Evolutionary conservation across 2,888 invertebrate species (phyloP), one percentile per base, ranked within the genome.

Genomic region (Phyllotreta striolata): DNA sequence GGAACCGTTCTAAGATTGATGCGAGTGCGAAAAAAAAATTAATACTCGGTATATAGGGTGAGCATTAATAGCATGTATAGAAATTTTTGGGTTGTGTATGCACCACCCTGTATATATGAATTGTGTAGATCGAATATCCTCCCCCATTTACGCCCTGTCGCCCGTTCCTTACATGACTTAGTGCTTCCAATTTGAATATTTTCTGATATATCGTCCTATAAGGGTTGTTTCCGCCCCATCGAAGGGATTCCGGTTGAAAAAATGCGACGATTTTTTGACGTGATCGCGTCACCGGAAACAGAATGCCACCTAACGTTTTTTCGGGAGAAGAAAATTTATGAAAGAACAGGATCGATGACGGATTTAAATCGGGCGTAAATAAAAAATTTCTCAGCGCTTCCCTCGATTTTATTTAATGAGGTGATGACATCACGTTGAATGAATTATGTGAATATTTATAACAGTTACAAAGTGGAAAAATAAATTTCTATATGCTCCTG

Each of bases 171-270:
- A 40, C 39, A 54, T 39, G 54, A 54, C 54, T 54, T 54, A 54
- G 54, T 54, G 54, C 13, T 40, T 54, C 24, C 54, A 39, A 54
- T 54, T 54, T 54, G 54, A 54, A 54, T 54, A 54, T 54, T 54
- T 54, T 54, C 54, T 13, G 14, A 40, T 54, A 54, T 54, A 54
- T 54, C 40, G 54, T 10, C 54, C 12, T 13, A 24, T 24, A 24
- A n/a, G 39, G 12, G 13, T 38, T 39, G 54, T 54, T 54, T 54
- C 54, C 54, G 35, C 38, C 39, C 54, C 39, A 54, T 54, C 39
- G 40, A 54, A 7, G 7, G 14, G 40, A 54, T 52, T 37, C 24
- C 13, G 12, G 12, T 38, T 10, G 12, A 52, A 52, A 54, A 54
- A 39, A 54, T 8, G 54, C 14, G 40, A 38, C 14, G 40, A 38